Base-by-base conservation (phyloP, 2,888 invertebrate species). In the Cheilosia vulpina region DNA sequence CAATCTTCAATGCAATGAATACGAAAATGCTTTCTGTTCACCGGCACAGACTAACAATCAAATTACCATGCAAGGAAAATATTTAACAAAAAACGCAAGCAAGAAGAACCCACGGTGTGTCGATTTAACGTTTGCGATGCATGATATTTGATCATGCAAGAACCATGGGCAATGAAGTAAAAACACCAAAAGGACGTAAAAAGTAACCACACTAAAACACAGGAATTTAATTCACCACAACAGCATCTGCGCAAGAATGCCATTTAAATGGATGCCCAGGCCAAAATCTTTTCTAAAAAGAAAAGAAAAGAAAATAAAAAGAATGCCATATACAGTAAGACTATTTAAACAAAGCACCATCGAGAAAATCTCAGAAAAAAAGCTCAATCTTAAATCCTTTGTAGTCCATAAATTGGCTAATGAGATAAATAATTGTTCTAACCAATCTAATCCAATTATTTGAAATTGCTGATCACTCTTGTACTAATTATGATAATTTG, bases 121-220 rank as follows among this genome's bases (percentile, higher is more conserved):
- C 13, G 3, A 13, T 38, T 38, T 17, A 47, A 17, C n/a, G 7
- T 9, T 17, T 2, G 7, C 9, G 9, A 47, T 47, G n/a, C n/a
- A 47, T 17, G 17, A n/a, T n/a, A n/a, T n/a, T n/a, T n/a, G n/a
- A 47, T 9, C n/a, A 47, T 47, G 6, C 17, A 50, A 50, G 11
- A 19, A 13, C 13, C 21, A 19, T 1, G 31, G 7, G 2, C 31
- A 53, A 53, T 13, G n/a, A 27, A 31, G 7, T 6, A 27, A 31
- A 6, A 55, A 31, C 55, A 55, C 9, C 7, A 13, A 53, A 53
- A 53, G 27, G n/a, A 53, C 27, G 9, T 21, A 31, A 9, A 17
- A 27, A 55, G n/a, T 31, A 55, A 55, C 7, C 55, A 55, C 27
- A 55, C 55, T n/a, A 19, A 21, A 52, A 52, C 52, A 55, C n/a